Percentiles rank a stretch among this genome's conserved stretches.
phyloP scores from a whole-genome alignment of 2,113 vertebrate genomes.

The Cottus gobio region DNA sequence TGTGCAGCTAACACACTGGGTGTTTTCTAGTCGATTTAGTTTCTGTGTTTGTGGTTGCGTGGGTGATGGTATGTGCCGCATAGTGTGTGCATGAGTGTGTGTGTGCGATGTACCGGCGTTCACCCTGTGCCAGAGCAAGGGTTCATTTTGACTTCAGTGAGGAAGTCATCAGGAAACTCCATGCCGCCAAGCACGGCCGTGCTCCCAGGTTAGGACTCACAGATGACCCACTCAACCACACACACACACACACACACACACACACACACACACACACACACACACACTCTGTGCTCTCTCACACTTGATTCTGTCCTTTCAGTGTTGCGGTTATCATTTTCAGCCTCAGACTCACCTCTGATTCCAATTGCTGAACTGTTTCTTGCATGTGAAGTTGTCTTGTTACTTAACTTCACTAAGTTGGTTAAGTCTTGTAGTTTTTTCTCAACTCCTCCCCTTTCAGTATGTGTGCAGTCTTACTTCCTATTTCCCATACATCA shows the following conservation, averaged over 20 bases:
- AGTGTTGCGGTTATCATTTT: not conserved
- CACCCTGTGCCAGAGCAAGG: constrained; percentile 83
- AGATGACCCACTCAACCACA: not conserved
- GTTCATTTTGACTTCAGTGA: constrained; percentile 88
- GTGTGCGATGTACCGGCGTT: constrained; percentile 82
- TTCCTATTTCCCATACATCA: constrained; percentile 41
- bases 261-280: not conserved
- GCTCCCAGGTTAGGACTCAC: constrained; percentile 77
- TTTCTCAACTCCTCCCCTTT: not conserved
- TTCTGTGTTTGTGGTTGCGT: constrained; percentile 20
- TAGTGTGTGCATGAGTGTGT: constrained; percentile 61
- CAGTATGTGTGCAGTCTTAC: not conserved
- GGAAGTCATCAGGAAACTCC: constrained; percentile 84
- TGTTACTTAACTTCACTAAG: not conserved
- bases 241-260: not conserved
- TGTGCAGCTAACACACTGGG: not conserved
- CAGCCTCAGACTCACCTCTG: not conserved
- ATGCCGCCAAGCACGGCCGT: constrained; percentile 68
- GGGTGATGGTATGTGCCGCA: constrained; percentile 22
- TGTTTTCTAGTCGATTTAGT: not conserved
- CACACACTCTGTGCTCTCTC: not conserved
- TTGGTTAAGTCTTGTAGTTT: not conserved
- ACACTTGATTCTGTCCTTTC: not conserved
- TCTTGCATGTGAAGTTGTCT: not conserved
- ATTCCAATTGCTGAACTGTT: not conserved